A percentile compares a stretch with the other conserved stretches of the same genome.
These are phyloP conservation scores for Gymnopithys bicolor DNA, from an alignment of 2,797 vertebrate genomes.

Conservation along the genomic window DNA sequence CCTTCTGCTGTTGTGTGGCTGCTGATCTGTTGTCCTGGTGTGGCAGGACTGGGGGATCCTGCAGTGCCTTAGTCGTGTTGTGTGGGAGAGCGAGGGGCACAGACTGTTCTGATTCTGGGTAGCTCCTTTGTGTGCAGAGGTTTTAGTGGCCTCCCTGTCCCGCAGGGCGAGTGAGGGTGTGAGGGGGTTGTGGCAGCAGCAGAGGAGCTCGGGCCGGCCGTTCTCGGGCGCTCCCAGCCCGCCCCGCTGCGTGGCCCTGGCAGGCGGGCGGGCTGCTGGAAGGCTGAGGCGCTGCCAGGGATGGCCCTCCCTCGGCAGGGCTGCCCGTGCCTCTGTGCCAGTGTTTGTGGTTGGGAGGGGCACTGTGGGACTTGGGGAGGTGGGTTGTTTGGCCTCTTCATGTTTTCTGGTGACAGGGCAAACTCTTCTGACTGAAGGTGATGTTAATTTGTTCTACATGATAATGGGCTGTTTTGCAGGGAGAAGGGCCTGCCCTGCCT, in stretches of 20 bases:
- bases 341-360: neutral
- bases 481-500: neutral
- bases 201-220: neutral
- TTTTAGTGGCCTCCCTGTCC: neutral
- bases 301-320: neutral
- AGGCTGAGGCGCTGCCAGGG: neutral
- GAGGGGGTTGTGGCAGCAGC: neutral
- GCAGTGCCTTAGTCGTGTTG: neutral
- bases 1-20: neutral
- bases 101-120: neutral
- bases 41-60: neutral
- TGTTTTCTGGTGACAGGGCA: neutral
- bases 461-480: neutral
- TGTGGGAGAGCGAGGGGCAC: neutral
- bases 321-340: neutral
- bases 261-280: neutral
- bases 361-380: neutral
- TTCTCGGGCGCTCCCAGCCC: neutral
- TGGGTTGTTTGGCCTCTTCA: neutral
- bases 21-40: neutral
- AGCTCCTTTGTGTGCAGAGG: neutral
- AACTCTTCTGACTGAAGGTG: neutral
- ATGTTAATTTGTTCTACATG: neutral
- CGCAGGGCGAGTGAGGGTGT: neutral
- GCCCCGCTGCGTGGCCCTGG: no score